A percentile compares a stretch with the other conserved stretches of the same genome.
These are phyloP conservation scores for Leptoteleia sp. DNA, from an alignment of 1,140 invertebrate species.

Conservation along the genomic window DNA sequence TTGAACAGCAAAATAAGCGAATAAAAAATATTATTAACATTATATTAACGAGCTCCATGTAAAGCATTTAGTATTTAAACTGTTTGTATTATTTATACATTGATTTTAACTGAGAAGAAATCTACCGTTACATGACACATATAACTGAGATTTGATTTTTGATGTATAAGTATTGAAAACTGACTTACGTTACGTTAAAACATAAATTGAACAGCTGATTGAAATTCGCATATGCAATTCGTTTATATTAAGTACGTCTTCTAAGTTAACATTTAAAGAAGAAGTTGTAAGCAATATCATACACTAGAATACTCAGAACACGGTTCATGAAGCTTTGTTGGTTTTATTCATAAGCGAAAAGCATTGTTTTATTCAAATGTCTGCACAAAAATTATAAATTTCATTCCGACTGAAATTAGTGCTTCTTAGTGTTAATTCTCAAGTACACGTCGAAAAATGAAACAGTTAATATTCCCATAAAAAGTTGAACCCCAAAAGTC, in stretches of 20 bases:
- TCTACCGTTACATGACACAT: no score
- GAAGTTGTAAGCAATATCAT: constrained; percentile 18
- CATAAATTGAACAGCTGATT: constrained; percentile 34
- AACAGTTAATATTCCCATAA: background rate
- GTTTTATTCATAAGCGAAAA: constrained; percentile 45
- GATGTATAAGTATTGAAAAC: background rate
- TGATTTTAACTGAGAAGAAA: background rate
- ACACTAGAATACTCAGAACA: constrained; percentile 18
- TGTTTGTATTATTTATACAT: no score
- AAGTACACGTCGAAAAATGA: no score
- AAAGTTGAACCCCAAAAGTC: no score
- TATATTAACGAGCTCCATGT: no score
- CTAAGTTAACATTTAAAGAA: constrained; percentile 29
- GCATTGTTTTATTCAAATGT: constrained; percentile 35
- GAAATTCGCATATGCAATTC: constrained; percentile 37
- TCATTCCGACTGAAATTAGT: constrained; percentile 12
- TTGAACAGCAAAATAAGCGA: no score
- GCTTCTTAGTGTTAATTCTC: background rate
- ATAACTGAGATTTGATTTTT: constrained; percentile 8
- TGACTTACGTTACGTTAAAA: constrained; percentile 22
- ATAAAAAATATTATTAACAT: no score
- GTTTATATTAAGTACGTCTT: constrained; percentile 37
- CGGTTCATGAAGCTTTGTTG: constrained; percentile 12
- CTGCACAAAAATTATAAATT: constrained; percentile 18
- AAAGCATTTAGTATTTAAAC: no score